These are phyloP conservation scores for Lytechinus pictus DNA, from an alignment of 35 echinoderm and acorn worm genomes.

Conservation along the genomic window DNA sequence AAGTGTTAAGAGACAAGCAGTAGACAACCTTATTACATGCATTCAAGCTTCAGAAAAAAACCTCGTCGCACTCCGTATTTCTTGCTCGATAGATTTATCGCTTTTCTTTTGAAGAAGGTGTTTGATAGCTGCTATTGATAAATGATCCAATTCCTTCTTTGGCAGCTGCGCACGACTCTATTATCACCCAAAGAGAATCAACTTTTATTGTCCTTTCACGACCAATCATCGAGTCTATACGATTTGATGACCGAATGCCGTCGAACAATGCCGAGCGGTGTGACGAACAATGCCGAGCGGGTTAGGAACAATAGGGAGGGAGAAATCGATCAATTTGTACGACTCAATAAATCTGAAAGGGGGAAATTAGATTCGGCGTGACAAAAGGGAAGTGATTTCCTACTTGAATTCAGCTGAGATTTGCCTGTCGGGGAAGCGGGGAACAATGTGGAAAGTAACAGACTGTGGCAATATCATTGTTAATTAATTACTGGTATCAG, in stretches of 20 bases:
- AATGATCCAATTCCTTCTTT: background rate
- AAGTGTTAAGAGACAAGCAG: background rate
- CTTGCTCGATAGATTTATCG: conserved; percentile 18
- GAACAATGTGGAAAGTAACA: background rate
- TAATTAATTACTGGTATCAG: conserved; percentile 5
- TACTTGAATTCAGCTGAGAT: background rate
- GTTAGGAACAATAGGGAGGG: background rate
- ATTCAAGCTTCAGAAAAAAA: background rate
- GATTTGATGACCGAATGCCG: conserved; percentile 39
- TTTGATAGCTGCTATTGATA: background rate
- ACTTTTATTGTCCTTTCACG: conserved; percentile 6
- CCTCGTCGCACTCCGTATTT: background rate
- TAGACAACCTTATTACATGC: conserved; percentile 2
- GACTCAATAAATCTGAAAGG: conserved; percentile 12
- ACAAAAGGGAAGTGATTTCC: conserved; percentile 5
- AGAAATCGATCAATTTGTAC: background rate
- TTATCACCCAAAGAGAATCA: background rate
- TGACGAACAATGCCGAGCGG: conserved; percentile 23
- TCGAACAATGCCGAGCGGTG: conserved; percentile 39
- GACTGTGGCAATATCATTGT: background rate
- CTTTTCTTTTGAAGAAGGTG: background rate
- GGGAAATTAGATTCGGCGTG: conserved; percentile 1
- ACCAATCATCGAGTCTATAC: conserved; percentile 42
- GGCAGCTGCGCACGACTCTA: conserved; percentile 15
- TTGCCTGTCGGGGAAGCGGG: background rate